Conservation (phyloP, 2,113 vertebrate species). For the Colossoma macropomum region DNA sequence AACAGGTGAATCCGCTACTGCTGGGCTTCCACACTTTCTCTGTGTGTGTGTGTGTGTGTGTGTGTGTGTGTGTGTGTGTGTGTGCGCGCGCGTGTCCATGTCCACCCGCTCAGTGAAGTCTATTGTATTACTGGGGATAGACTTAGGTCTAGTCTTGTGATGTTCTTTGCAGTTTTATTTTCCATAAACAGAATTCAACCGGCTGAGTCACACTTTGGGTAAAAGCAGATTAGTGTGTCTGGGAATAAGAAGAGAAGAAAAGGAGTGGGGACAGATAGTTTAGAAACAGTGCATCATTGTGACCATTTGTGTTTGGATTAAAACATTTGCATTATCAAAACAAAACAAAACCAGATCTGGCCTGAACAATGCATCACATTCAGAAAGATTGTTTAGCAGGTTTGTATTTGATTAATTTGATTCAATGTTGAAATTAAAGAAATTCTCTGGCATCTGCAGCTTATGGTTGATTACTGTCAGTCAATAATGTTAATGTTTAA, state of each 20-base stretch:
- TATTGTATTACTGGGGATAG: background rate
- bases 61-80: background rate
- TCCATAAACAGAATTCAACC: background rate
- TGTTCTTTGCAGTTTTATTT: conserved; percentile 12
- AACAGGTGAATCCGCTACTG: conserved; percentile 46
- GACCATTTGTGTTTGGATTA: background rate
- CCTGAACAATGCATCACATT: background rate
- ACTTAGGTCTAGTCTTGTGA: background rate
- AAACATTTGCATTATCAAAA: background rate
- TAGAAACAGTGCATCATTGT: background rate
- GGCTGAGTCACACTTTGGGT: conserved; percentile 22
- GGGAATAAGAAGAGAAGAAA: background rate
- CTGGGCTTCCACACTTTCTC: conserved; percentile 13
- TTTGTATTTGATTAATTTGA: background rate
- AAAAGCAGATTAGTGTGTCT: conserved; percentile 17
- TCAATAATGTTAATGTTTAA: too few relatives aligned
- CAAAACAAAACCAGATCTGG: background rate
- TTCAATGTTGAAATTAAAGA: too few relatives aligned
- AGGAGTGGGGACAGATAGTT: background rate
- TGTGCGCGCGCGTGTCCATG: background rate
- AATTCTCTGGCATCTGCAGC: too few relatives aligned
- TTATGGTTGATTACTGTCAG: too few relatives aligned
- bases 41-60: background rate
- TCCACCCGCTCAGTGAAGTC: background rate
- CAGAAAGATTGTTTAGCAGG: background rate